Conservation (phyloP, 2,113 vertebrate species). For the Hyaena hyaena region DNA sequence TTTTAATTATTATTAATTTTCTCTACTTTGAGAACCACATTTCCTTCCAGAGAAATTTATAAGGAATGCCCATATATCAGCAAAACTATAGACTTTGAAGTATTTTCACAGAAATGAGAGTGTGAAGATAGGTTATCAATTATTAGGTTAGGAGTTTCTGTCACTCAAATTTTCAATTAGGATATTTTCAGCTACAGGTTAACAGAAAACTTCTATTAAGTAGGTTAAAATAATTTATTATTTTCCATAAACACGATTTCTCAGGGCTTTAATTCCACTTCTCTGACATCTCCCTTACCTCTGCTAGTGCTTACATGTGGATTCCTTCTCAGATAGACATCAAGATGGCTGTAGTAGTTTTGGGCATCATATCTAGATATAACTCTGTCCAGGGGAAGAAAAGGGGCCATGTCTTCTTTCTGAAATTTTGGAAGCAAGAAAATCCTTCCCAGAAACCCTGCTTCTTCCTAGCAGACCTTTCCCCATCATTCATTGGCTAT, state of each 20-base stretch:
- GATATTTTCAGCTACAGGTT: not conserved
- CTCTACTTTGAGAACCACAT: not conserved
- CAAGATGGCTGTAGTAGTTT: not conserved
- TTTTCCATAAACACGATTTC: not conserved
- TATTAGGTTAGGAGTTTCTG: not conserved
- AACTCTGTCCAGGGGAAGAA: not conserved
- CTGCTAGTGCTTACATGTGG: not conserved
- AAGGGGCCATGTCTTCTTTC: not conserved
- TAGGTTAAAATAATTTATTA: not conserved
- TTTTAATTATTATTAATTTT: not conserved
- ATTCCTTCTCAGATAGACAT: not conserved
- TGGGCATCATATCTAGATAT: not conserved
- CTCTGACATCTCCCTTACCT: not conserved
- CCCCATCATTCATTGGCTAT: not conserved
- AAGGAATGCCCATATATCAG: not conserved
- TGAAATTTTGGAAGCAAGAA: not conserved
- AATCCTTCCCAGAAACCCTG: not conserved
- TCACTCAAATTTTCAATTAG: not conserved
- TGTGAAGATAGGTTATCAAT: not conserved
- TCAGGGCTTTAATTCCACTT: not conserved
- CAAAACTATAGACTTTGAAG: conserved; percentile 35
- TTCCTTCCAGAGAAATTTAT: conserved; percentile 24
- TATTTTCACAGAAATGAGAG: not conserved
- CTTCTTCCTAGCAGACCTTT: not conserved
- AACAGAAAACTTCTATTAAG: not conserved